These are phyloP conservation scores for Laspeyria flexula DNA, from an alignment of 2,888 invertebrate species.

Conservation along the genomic window DNA sequence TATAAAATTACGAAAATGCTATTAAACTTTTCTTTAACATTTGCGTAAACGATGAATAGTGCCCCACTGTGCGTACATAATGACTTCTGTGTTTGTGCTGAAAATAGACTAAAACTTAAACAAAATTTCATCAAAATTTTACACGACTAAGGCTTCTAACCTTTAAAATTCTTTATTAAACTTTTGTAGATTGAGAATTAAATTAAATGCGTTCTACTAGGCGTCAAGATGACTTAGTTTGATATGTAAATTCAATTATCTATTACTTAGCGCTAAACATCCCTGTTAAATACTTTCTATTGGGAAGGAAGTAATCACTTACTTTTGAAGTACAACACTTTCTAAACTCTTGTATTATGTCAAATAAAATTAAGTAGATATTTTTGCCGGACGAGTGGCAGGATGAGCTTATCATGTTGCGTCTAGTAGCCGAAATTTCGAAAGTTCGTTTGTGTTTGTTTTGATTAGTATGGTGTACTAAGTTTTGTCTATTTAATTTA, in stretches of 20 bases:
- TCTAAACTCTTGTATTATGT: conserved; percentile 45
- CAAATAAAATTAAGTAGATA: conserved; percentile 14
- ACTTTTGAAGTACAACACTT: conserved; percentile 43
- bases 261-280: conserved; percentile 28
- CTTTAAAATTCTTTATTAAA: conserved; percentile 14
- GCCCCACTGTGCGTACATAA: conserved; percentile 12
- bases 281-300: conserved; percentile 55
- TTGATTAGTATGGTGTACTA: too few species aligned
- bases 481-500: too few species aligned
- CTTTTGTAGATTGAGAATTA: conserved; percentile 14
- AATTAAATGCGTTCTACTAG: conserved; percentile 28
- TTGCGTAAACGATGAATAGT: conserved; percentile 27
- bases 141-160: conserved; percentile 22
- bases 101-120: too few species aligned
- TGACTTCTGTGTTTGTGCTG: not conserved
- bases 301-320: conserved; percentile 60
- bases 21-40: conserved; percentile 1
- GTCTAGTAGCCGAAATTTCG: not conserved
- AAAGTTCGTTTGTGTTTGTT: not conserved
- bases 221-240: conserved; percentile 39
- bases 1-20: not conserved
- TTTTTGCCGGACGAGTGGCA: conserved; percentile 23
- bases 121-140: too few species aligned
- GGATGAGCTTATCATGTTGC: conserved; percentile 18
- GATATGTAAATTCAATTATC: conserved; percentile 46